These are phyloP conservation scores for Oreotrochilus melanogaster DNA, from an alignment of 2,113 vertebrate species.

Conservation along the genomic window DNA sequence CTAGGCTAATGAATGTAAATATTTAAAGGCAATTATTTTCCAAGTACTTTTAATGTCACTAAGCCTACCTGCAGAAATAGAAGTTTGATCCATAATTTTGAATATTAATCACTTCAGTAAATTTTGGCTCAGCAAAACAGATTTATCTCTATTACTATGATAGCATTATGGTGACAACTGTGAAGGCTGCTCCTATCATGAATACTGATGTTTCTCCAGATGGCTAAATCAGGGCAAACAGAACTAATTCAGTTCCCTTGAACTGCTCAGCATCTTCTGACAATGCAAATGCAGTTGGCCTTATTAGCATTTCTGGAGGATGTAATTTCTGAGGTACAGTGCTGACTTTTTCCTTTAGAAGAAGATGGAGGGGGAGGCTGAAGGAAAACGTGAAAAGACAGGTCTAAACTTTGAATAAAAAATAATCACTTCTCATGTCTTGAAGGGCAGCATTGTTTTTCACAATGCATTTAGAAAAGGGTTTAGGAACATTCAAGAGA, in stretches of 20 bases:
- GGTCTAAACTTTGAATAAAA: not conserved
- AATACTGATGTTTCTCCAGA: conserved; percentile 12
- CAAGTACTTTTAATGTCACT: not conserved
- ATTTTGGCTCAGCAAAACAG: not conserved
- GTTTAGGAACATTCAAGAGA: not conserved
- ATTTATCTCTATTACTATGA: not conserved
- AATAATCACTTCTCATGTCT: not conserved
- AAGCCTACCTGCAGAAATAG: not conserved
- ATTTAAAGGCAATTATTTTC: not conserved
- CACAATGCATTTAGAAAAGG: not conserved
- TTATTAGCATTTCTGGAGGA: not conserved
- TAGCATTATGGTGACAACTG: not conserved
- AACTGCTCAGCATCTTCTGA: not conserved
- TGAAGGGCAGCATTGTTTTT: not conserved
- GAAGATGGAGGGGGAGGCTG: not conserved
- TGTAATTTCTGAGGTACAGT: not conserved
- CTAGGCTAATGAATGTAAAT: not conserved
- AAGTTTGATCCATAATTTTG: not conserved
- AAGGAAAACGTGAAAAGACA: not conserved
- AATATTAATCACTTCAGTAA: not conserved
- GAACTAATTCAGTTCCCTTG: not conserved
- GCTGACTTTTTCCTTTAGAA: not conserved
- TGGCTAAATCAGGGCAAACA: not conserved
- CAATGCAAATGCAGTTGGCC: not conserved
- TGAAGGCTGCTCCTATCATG: not conserved